Percentiles rank a stretch among this genome's conserved stretches.
These are phyloP conservation scores for Hyles euphorbiae DNA, from an alignment of 1,140 invertebrate genomes.

Conservation along the genomic window DNA sequence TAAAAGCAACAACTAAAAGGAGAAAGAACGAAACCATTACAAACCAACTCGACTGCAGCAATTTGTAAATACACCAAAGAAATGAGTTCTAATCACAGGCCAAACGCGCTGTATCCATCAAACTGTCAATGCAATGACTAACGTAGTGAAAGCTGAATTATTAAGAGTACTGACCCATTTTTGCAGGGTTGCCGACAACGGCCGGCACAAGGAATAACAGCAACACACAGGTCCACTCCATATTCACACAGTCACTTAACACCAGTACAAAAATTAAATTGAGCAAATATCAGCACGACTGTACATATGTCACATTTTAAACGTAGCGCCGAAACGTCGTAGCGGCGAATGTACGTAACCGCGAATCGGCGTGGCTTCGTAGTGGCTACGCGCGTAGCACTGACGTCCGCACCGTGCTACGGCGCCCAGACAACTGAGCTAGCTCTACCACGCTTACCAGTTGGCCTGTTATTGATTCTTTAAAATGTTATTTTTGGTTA, in stretches of 20 bases:
- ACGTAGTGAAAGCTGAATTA: constrained; percentile 37
- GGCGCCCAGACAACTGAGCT: constrained; percentile 54
- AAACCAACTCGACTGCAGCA: too few relatives aligned
- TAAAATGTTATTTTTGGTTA: constrained; percentile 70
- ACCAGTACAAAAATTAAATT: constrained; percentile 23
- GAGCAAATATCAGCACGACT: constrained; percentile 19
- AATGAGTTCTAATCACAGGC: too few relatives aligned
- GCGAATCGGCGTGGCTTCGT: constrained; percentile 14
- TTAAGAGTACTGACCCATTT: constrained; percentile 60
- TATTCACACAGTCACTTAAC: constrained; percentile 30
- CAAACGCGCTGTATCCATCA: constrained; percentile 17
- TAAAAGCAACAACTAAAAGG: too few relatives aligned
- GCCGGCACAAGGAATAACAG: constrained; percentile 26
- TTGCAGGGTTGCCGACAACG: constrained; percentile 50
- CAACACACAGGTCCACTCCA: constrained; percentile 43
- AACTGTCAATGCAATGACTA: constrained; percentile 29
- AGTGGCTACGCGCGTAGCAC: constrained; percentile 22
- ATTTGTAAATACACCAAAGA: too few relatives aligned
- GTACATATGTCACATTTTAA: constrained; percentile 41
- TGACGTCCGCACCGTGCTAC: constrained; percentile 37
- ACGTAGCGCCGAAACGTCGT: not conserved
- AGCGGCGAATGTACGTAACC: not conserved
- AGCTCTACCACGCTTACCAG: constrained; percentile 38
- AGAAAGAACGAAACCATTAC: too few relatives aligned
- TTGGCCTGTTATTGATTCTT: constrained; percentile 66